Evolutionary conservation across 2,888 invertebrate species (phyloP), one percentile per base, ranked within the genome.

Genomic region (Notocelia uddmanniana): DNA sequence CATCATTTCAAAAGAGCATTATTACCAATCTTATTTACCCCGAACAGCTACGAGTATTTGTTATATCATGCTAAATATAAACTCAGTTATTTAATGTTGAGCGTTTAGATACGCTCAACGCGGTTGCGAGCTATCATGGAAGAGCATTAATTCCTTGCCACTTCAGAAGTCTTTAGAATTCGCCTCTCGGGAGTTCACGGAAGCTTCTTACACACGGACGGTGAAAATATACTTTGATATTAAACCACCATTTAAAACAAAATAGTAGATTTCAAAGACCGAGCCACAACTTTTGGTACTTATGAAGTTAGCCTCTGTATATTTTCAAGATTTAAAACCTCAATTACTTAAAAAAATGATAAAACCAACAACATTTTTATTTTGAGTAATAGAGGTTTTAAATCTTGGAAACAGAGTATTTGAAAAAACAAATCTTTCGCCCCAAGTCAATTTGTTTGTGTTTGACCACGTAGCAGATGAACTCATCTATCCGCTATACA

Each of bases 91-190:
- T 55, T 55, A 23, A 54, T 55, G 55, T n/a, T 26, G 6, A 26
- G 15, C n/a, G 63, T 54, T 60, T 48, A 34, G 21, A 54, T 52
- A n/a, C n/a, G n/a, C n/a, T n/a, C n/a, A 63, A 48, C 66, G 54
- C 66, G 41, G 26, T 41, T 67, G 66, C 45, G 34, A 34, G 66
- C 50, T 54, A 55, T 66, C 59, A 59, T 23, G 54, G 18, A 34
- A 6, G 41, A 64, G 58, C 73, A 66, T 73, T 69, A 73, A 73
- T 69, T 60, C 64, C 50, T 73, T 69, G 71, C 66, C 66, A 69
- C 69, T 73, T 73, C 50, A 54, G 50, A 64, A 58, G 55, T 69
- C 69, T 69, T 73, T 69, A 55, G 69, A 64, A 59, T 66, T 45
- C 58, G 58, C 58, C 21, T n/a, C 19, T 19, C 54, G 18, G 19